Evolutionary conservation across 2,113 vertebrate species (phyloP).

Genomic region (Mus musculus): GRCm39 chrX:92531001-92531500

Average conservation of each 20-base stretch:
- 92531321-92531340: accelerated
- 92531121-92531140: background rate
- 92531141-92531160: background rate
- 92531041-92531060: background rate
- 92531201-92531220: background rate
- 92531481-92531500: background rate
- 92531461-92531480: background rate
- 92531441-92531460: background rate
- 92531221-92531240: background rate
- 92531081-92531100: conserved; percentile 34
- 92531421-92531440: conserved; percentile 3
- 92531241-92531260: background rate
- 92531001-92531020: conserved; percentile 41
- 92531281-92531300: background rate
- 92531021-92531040: background rate
- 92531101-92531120: conserved; percentile 35
- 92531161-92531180: background rate
- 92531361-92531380: background rate
- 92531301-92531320: no score
- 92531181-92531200: conserved; percentile 45
- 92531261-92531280: background rate
- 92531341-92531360: no score
- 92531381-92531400: background rate
- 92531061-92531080: background rate
- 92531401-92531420: background rate